Evolutionary conservation across 2,888 invertebrate genomes (phyloP).

Genomic region (Acleris emargana): DNA sequence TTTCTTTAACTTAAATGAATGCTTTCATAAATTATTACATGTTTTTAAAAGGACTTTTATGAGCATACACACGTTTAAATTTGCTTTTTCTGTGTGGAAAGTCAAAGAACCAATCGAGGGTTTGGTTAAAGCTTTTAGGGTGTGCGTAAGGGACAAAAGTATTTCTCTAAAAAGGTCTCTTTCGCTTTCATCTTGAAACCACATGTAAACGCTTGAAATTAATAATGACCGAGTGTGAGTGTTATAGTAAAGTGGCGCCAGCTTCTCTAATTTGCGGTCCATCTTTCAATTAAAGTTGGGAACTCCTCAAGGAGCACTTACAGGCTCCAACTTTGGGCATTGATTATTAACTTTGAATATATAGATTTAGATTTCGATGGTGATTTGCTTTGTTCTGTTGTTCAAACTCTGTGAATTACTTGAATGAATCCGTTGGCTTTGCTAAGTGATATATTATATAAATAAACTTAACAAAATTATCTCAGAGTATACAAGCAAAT

Average conservation of each 20-base stretch:
- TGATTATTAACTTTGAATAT: conserved; percentile 20
- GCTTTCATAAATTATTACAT: too few species aligned
- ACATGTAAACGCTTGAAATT: conserved; percentile 15
- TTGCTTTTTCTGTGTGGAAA: conserved; percentile 6
- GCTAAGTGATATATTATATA: too few species aligned
- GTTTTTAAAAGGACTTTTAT: too few species aligned
- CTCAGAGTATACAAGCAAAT: too few species aligned
- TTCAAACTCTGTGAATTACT: not conserved
- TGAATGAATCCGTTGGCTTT: too few species aligned
- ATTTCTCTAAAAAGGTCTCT: conserved; percentile 20
- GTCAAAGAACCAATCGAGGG: conserved; percentile 16
- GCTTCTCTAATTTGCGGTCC: conserved; percentile 9
- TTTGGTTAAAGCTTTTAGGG: conserved; percentile 16
- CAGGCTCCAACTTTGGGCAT: conserved; percentile 2
- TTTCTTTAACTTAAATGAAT: not conserved
- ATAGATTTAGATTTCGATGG: not conserved
- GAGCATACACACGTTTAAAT: conserved; percentile 6
- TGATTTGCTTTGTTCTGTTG: not conserved
- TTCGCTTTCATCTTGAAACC: conserved; percentile 19
- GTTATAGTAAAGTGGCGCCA: not conserved
- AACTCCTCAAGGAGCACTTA: conserved; percentile 19
- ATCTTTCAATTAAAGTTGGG: conserved; percentile 20
- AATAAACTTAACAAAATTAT: too few species aligned
- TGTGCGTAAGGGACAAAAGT: conserved; percentile 24
- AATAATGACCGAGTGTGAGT: not conserved